These are phyloP conservation scores for Balanococcus diminutus DNA, from an alignment of 2,888 invertebrate genomes.

Conservation along the genomic window DNA sequence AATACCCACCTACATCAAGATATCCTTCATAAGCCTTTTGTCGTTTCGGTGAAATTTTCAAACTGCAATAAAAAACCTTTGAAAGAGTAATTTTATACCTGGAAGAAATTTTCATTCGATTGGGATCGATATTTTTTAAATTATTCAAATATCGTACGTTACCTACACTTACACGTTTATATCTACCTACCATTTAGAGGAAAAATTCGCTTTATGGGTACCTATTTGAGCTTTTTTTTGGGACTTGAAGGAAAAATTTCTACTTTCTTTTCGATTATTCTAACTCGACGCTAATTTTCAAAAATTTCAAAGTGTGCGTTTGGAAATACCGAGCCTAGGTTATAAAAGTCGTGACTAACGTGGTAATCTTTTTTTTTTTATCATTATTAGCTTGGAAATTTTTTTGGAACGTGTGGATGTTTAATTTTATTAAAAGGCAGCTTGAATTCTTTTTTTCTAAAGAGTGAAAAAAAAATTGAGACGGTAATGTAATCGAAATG, in stretches of 20 bases:
- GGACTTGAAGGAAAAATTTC: background rate
- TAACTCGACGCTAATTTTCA: background rate
- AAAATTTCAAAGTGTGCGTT: background rate
- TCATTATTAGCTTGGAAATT: background rate
- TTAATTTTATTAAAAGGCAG: background rate
- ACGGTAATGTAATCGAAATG: background rate
- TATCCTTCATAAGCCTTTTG: background rate
- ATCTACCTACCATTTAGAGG: background rate
- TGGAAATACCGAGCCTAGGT: background rate
- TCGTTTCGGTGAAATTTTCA: background rate
- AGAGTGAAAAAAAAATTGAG: background rate
- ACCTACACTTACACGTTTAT: background rate
- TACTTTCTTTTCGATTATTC: conserved; percentile 1
- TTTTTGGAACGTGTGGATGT: background rate
- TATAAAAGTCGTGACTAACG: background rate
- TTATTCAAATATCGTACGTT: background rate
- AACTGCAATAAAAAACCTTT: conserved; percentile 8
- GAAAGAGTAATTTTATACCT: background rate
- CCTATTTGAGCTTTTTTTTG: background rate
- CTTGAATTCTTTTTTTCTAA: background rate
- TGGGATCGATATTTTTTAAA: background rate
- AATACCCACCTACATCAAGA: too few species aligned
- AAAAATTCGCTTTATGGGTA: background rate
- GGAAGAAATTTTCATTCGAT: background rate
- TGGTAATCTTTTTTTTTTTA: background rate